Conservation (phyloP, 2,797 vertebrate species). For the Enteromius afrohamiltoni region DNA sequence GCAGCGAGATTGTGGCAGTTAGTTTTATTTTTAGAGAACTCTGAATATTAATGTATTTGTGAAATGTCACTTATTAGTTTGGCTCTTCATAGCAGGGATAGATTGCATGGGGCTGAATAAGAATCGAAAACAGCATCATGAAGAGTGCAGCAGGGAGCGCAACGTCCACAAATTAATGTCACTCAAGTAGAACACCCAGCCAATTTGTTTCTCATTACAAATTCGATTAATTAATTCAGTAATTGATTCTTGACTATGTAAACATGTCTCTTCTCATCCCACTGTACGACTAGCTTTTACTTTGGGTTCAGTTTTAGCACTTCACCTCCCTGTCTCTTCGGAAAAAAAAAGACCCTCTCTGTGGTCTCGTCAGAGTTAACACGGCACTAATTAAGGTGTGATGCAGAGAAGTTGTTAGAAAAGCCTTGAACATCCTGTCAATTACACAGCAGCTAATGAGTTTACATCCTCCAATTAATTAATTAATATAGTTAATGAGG, state of each 20-base stretch:
- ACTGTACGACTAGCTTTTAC: constrained; percentile 26
- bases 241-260: constrained; percentile 40
- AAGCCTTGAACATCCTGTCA: constrained; percentile 59
- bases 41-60: constrained; percentile 36
- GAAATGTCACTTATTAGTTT: constrained; percentile 34
- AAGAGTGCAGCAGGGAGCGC: neutral
- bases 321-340: constrained; percentile 10
- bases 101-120: constrained; percentile 34
- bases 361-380: constrained; percentile 58
- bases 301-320: constrained; percentile 1
- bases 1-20: neutral
- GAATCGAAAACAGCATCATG: constrained; percentile 30
- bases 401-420: constrained; percentile 69
- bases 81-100: constrained; percentile 23
- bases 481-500: constrained; percentile 55
- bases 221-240: constrained; percentile 47
- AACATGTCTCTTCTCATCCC: constrained; percentile 29
- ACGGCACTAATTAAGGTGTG: constrained; percentile 69
- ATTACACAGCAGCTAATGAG: constrained; percentile 62
- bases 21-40: constrained; percentile 24
- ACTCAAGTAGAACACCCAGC: constrained; percentile 29
- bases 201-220: constrained; percentile 43
- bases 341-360: neutral
- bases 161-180: constrained; percentile 48
- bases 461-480: constrained; percentile 61